phyloP scores from a whole-genome alignment of 2,888 invertebrate genomes.

The Ophion slaviceki region DNA sequence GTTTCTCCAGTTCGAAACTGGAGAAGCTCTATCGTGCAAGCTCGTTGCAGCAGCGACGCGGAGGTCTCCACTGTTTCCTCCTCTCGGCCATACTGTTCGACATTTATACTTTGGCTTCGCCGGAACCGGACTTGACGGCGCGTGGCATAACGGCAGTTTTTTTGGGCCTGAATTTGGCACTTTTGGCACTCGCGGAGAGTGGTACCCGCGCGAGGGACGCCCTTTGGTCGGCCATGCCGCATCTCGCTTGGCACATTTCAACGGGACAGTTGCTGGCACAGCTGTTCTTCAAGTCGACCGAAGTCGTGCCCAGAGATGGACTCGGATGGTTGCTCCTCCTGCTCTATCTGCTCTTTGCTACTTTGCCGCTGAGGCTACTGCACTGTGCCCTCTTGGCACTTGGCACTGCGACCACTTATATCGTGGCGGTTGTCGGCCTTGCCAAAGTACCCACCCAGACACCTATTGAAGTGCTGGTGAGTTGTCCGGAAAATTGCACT shows the following conservation, averaged over 20 bases:
- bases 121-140: conserved; percentile 79
- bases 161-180: conserved; percentile 79
- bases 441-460: conserved; percentile 83
- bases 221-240: conserved; percentile 86
- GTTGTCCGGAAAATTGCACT: conserved; percentile 31
- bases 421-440: conserved; percentile 86
- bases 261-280: conserved; percentile 87
- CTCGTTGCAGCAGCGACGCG: conserved; percentile 89
- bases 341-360: conserved; percentile 90
- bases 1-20: conserved; percentile 87
- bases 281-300: conserved; percentile 86
- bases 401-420: conserved; percentile 87
- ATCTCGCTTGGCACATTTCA: conserved; percentile 87
- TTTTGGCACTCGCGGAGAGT: conserved; percentile 80
- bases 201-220: conserved; percentile 78
- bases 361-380: conserved; percentile 88
- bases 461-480: conserved; percentile 82
- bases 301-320: conserved; percentile 87
- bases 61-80: conserved; percentile 89
- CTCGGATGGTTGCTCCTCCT: conserved; percentile 90
- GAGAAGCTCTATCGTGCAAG: conserved; percentile 90
- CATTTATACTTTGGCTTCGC: conserved; percentile 86
- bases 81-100: conserved; percentile 88
- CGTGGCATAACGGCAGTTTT: conserved; percentile 80
- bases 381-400: conserved; percentile 87